These are phyloP conservation scores for Platysteira castanea DNA, from an alignment of 2,113 vertebrate genomes.

Conservation along the genomic window DNA sequence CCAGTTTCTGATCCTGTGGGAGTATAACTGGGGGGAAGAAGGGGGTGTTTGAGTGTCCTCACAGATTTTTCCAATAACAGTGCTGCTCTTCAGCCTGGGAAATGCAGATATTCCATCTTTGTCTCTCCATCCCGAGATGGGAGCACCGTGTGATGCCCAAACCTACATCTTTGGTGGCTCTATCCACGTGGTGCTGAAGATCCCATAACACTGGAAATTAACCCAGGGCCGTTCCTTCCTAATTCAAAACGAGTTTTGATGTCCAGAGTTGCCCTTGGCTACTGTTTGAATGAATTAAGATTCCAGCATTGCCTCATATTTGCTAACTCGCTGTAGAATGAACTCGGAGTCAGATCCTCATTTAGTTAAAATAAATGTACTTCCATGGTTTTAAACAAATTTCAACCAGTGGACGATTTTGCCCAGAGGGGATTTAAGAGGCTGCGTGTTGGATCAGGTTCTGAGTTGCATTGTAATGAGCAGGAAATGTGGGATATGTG, in stretches of 20 bases:
- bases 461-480: background rate
- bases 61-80: fast-evolving
- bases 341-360: slow-evolving; percentile 16
- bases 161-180: background rate
- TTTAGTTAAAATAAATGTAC: slow-evolving; percentile 39
- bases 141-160: background rate
- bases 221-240: background rate
- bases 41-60: fast-evolving
- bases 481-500: background rate
- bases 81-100: background rate
- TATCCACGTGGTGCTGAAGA: background rate
- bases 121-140: background rate
- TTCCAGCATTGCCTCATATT: background rate
- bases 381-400: slow-evolving; percentile 14
- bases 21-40: background rate
- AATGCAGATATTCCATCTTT: background rate
- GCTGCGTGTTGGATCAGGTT: background rate
- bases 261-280: slow-evolving; percentile 16
- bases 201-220: background rate
- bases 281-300: background rate
- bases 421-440: background rate
- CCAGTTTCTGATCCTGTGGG: background rate
- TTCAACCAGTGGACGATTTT: background rate
- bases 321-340: background rate
- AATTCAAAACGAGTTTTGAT: background rate